phyloP scores from a whole-genome alignment of 2,797 vertebrate species.

The Hozukius guyotensis region DNA sequence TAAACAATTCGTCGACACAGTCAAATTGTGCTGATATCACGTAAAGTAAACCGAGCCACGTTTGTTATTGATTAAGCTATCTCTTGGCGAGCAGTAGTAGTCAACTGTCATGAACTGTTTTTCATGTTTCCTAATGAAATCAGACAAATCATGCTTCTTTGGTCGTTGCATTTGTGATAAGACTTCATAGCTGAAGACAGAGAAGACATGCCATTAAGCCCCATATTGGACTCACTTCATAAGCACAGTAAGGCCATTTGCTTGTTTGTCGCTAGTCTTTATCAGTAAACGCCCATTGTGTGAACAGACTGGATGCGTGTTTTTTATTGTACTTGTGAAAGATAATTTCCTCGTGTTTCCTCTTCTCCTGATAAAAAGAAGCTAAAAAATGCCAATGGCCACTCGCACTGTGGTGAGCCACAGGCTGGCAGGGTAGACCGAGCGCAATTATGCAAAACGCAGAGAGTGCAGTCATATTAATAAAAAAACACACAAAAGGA shows the following conservation, averaged over 20 bases:
- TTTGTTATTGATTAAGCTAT: neutral
- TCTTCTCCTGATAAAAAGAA: slow-evolving; percentile 24
- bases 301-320: neutral
- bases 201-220: neutral
- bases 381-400: slow-evolving; percentile 35
- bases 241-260: slow-evolving; percentile 14
- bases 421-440: slow-evolving; percentile 36
- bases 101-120: neutral
- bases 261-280: slow-evolving; percentile 31
- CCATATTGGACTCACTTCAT: slow-evolving; percentile 14
- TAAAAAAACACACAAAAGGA: slow-evolving; percentile 22
- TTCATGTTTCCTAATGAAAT: slow-evolving; percentile 13
- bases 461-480: slow-evolving; percentile 25
- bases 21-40: neutral
- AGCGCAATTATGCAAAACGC: slow-evolving; percentile 62
- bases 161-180: slow-evolving; percentile 32
- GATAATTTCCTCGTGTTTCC: slow-evolving; percentile 44
- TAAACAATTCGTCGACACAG: neutral
- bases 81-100: neutral
- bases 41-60: neutral
- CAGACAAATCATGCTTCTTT: neutral
- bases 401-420: slow-evolving; percentile 32
- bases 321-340: slow-evolving; percentile 38
- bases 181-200: slow-evolving; percentile 22
- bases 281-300: slow-evolving; percentile 47